Evolutionary conservation across 2,113 vertebrate genomes (phyloP).

Genomic region (Tragelaphus scriptus): DNA sequence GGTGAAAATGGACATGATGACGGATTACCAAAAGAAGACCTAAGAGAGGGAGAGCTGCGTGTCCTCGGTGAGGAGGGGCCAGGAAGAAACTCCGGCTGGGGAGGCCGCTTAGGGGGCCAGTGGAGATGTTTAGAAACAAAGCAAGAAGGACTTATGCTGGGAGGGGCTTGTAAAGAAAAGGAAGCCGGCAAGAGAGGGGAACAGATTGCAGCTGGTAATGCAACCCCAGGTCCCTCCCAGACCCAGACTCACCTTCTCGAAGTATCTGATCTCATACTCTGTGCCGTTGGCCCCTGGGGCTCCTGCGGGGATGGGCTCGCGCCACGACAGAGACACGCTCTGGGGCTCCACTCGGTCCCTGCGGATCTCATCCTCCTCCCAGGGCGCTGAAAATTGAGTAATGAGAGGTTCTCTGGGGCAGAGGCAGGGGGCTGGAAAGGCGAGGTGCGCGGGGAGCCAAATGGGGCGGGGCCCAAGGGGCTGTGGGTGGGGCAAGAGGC

Average conservation of each 20-base stretch:
- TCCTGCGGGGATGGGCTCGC: slow-evolving; percentile 78
- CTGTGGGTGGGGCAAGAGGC: neutral
- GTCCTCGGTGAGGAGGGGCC: neutral
- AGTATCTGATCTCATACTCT: slow-evolving; percentile 95
- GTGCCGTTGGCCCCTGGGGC: slow-evolving; percentile 83
- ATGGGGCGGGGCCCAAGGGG: neutral
- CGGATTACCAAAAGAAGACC: fast-evolving
- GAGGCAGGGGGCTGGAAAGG: neutral
- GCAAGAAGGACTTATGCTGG: neutral
- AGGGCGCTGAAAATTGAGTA: slow-evolving; percentile 75
- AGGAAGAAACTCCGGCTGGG: neutral
- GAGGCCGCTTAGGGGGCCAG: neutral
- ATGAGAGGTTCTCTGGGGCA: neutral
- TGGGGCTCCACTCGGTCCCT: slow-evolving; percentile 91
- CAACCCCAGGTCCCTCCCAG: neutral
- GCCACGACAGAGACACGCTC: slow-evolving; percentile 91
- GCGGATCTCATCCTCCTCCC: slow-evolving; percentile 87
- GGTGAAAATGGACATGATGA: neutral
- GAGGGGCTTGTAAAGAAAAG: neutral
- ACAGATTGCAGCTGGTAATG: neutral
- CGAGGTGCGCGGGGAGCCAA: fast-evolving
- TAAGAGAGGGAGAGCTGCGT: neutral
- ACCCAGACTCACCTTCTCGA: slow-evolving; percentile 88
- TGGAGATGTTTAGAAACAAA: neutral
- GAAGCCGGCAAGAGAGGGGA: fast-evolving